Percentiles rank a stretch among this genome's conserved stretches.
Conservation (phyloP, 1,140 invertebrate genomes). For the Drosophila kanapiae region DNA sequence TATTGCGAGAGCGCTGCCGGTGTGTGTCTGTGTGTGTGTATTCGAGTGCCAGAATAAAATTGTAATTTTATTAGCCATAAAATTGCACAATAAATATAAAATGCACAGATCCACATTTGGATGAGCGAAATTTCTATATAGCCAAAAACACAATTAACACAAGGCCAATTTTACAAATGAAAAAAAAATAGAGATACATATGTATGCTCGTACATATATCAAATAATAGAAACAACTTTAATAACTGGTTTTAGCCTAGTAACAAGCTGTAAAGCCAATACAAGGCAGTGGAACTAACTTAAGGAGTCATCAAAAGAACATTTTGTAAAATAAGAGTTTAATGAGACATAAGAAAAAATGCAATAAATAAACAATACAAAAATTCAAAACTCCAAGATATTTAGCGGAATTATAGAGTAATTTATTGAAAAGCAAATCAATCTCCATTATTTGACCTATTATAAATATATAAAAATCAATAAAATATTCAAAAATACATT, state of each 20-base stretch:
- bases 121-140: conserved; percentile 6
- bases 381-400: too few relatives aligned
- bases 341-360: neutral
- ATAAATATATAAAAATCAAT: too few relatives aligned
- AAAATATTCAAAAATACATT: too few relatives aligned
- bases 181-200: neutral
- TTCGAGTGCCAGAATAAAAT: conserved; percentile 24
- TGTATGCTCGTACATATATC: conserved; percentile 2
- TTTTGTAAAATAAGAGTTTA: neutral
- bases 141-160: conserved; percentile 1
- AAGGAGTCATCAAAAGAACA: neutral
- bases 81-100: conserved; percentile 40
- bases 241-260: conserved; percentile 39
- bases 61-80: conserved; percentile 54
- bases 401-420: too few relatives aligned
- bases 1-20: conserved; percentile 23
- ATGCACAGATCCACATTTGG: conserved; percentile 31
- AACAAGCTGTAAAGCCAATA: conserved; percentile 10
- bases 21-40: conserved; percentile 4
- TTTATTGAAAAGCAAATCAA: too few relatives aligned
- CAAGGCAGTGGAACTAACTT: neutral
- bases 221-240: conserved; percentile 39
- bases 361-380: too few relatives aligned
- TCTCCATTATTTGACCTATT: too few relatives aligned
- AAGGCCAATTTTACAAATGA: conserved; percentile 10